phyloP scores from a whole-genome alignment of 2,113 vertebrate species.

The Glareola pratincola region DNA sequence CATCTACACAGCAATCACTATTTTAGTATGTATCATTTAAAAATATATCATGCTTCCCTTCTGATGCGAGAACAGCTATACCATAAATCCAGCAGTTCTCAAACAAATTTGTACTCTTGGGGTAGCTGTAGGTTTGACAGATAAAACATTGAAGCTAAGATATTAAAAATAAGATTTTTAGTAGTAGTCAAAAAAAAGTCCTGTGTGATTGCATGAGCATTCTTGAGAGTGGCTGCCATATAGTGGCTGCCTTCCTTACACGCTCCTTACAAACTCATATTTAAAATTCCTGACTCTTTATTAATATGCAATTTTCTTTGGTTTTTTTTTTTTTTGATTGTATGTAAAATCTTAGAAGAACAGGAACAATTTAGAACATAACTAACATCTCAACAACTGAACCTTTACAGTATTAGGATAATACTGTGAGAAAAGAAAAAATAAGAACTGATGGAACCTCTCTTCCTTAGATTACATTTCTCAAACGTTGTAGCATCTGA shows the following conservation, averaged over 20 bases:
- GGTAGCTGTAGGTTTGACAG: neutral
- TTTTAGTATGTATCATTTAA: neutral
- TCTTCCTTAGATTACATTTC: neutral
- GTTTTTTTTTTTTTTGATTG: accelerated
- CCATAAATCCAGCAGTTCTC: neutral
- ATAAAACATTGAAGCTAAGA: neutral
- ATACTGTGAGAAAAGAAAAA: neutral
- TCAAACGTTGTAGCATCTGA: neutral
- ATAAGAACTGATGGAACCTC: neutral
- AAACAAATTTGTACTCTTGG: neutral
- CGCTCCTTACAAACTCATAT: neutral
- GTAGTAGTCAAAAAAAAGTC: neutral
- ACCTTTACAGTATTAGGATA: neutral
- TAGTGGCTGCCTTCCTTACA: neutral
- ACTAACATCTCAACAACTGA: neutral
- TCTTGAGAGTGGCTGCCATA: neutral
- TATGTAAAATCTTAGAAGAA: neutral
- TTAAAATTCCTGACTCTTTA: neutral
- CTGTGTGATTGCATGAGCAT: neutral
- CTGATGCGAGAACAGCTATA: neutral
- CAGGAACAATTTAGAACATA: neutral
- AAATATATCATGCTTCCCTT: neutral
- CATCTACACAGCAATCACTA: neutral
- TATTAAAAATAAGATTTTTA: neutral
- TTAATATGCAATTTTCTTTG: neutral